Percentiles rank a stretch among this genome's conserved stretches.
These are phyloP conservation scores for Ascidia mentula DNA, from an alignment of 23 tunicate genomes.

Conservation along the genomic window DNA sequence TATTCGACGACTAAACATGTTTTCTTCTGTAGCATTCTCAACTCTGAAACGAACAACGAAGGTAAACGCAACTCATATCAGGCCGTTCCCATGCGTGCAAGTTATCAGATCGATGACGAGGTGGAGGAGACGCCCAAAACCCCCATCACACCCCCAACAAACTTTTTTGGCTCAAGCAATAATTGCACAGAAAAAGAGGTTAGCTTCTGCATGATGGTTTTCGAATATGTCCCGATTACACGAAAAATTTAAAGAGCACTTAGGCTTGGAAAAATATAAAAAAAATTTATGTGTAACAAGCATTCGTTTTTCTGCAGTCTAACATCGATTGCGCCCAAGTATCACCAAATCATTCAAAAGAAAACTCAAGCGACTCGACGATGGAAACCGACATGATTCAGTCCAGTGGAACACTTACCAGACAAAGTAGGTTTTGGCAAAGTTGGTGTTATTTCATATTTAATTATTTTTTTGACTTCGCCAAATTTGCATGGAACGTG, in stretches of 20 bases:
- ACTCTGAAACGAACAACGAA: conserved; percentile 58
- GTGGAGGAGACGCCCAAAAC: conserved; percentile 48
- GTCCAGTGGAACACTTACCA: neutral
- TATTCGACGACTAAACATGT: too few species aligned
- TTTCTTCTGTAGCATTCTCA: conserved; percentile 51
- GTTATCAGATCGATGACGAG: conserved; percentile 22
- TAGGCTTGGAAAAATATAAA: too few species aligned
- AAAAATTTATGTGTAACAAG: too few species aligned
- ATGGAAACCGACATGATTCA: conserved; percentile 2
- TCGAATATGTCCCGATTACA: too few species aligned
- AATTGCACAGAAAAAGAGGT: conserved; percentile 10
- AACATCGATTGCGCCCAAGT: neutral
- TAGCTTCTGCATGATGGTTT: too few species aligned
- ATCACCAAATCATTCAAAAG: neutral
- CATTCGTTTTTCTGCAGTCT: neutral
- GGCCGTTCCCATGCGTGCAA: conserved; percentile 23
- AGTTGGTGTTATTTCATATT: too few species aligned
- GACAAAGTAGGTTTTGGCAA: neutral
- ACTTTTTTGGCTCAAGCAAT: conserved; percentile 21
- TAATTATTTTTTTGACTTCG: too few species aligned
- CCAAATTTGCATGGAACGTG: too few species aligned
- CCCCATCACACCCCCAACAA: conserved; percentile 59
- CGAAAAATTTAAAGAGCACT: too few species aligned
- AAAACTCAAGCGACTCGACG: neutral
- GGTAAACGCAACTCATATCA: conserved; percentile 56